Base-by-base conservation (phyloP, 2,888 invertebrate species). In the Plebejus argus region DNA sequence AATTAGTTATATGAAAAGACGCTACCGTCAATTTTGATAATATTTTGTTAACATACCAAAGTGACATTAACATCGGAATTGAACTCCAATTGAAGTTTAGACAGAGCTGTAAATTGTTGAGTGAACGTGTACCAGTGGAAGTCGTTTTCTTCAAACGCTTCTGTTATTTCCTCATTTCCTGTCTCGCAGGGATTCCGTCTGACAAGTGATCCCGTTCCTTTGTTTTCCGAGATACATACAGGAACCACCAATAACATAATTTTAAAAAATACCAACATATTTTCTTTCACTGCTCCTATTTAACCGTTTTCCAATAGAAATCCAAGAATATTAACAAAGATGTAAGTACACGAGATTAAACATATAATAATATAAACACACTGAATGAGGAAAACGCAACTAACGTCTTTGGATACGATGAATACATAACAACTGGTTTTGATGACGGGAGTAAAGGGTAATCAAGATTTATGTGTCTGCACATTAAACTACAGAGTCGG, bases 101-200 rank as follows among this genome's bases (percentile, higher is more conserved):
- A 53, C 0, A 6, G 23, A 15, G 74, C 49, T 7, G 23, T 53
- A 53, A 74, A 74, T 5, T 53, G 20, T 28, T 74, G 74, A 23
- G 18, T 49, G 49, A 74, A 74, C 28, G 49, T 74, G 53, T 74
- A 74, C 74, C 74, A 74, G 28, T 74, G 74, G 23, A 74, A 74
- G 53, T 74, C 74, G 8, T 49, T 74, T 49, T 74, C 74, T 28
- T 74, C 74, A 18, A 74, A 74, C 18, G 74, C 23, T 49, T 74
- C 74, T 12, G 49, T 49, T 74, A 74, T 74, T 28, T 49, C 28
- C 23, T 74, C 74, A 53, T 74, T 49, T 49, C 49, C 49, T 18
- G 74, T 74, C 49, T 53, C 74, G 53, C 74, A 74, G 45, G 74
- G 74, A 7, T 28, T 74, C 53, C 74, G 49, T 18, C 74, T 39